These are phyloP conservation scores for Lepidurus packardi DNA, from an alignment of 1,140 invertebrate species.

Conservation along the genomic window DNA sequence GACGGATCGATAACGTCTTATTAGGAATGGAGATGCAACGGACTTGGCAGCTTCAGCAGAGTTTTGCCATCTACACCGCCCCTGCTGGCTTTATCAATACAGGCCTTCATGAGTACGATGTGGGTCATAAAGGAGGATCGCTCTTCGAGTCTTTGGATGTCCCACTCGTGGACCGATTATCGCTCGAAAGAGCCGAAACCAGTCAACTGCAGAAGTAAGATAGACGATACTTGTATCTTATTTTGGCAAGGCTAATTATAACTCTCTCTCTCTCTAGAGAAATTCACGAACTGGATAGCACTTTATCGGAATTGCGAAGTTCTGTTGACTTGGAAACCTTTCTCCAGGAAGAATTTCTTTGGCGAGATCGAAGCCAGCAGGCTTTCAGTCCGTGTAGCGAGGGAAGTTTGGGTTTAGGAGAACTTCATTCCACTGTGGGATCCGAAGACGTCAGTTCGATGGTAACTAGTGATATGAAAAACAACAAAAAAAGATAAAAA, in stretches of 20 bases:
- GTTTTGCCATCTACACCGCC: conserved; percentile 37
- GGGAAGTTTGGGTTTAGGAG: neutral
- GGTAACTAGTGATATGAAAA: neutral
- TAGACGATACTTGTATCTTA: conserved; percentile 4
- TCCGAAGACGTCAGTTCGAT: conserved; percentile 19
- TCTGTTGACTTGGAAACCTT: conserved; percentile 31
- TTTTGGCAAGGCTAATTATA: neutral
- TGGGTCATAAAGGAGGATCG: conserved; percentile 27
- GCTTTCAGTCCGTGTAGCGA: neutral
- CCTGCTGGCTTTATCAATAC: conserved; percentile 39
- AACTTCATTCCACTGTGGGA: neutral
- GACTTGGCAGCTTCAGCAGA: conserved; percentile 36
- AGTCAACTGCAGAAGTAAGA: conserved; percentile 38
- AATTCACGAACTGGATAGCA: conserved; percentile 35
- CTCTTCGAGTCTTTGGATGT: conserved; percentile 32
- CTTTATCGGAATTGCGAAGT: conserved; percentile 31
- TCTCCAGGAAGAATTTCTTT: neutral
- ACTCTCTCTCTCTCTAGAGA: conserved; percentile 27
- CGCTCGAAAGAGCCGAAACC: conserved; percentile 37
- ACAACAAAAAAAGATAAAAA: neutral
- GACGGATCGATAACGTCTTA: neutral
- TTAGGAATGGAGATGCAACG: conserved; percentile 38
- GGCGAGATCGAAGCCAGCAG: neutral
- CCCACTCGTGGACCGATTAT: conserved; percentile 36
- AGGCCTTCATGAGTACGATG: conserved; percentile 37